Base-by-base conservation (phyloP, 1,140 invertebrate genomes). In the Drosophila burlai region DNA sequence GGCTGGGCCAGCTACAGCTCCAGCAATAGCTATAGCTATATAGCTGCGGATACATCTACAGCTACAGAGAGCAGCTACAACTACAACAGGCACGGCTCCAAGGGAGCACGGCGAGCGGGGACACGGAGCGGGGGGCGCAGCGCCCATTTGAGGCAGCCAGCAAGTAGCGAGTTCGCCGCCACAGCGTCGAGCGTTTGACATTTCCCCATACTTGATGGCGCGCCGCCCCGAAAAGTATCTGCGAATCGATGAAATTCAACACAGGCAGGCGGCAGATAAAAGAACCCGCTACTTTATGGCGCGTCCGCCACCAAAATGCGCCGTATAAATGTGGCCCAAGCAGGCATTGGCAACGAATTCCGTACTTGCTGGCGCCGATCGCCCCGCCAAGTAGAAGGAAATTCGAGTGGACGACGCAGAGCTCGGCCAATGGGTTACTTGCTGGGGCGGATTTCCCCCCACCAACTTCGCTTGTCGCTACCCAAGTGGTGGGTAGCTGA, bases 191-290 rank as follows among this genome's bases (percentile, higher is more conserved):
- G 73, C 82, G 76, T 93, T 93, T 92, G 92, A 93, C 92, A 93
- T 92, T 76, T 93, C 91, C 73, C 80, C 43, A 84, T 63, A 91
- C 91, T 93, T 93, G 79, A 66, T 93, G 92, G 92, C 11, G 92
- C 92, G 78, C 26, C 76, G 89, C 90, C 15, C 92, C 86, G 89
- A 52, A 73, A 93, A 86, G 76, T 81, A 43, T 36, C 16, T 6
- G n/a, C 40, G 76, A 89, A 91, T 74, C 73, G 75, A 75, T 63
- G 55, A 77, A 78, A 71, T 81, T 78, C 58, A 60, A 47, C 59
- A 10, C 43, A 84, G 67, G 76, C 63, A 57, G 52, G 18, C 63
- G 61, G 75, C 63, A 81, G 80, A 76, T 71, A 67, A 78, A 90
- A 63, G 72, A 85, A 83, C 66, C 50, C 46, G 60, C 59, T 87